Evolutionary conservation across 2,888 invertebrate species (phyloP).

Genomic region (Yponomeuta malinellus): DNA sequence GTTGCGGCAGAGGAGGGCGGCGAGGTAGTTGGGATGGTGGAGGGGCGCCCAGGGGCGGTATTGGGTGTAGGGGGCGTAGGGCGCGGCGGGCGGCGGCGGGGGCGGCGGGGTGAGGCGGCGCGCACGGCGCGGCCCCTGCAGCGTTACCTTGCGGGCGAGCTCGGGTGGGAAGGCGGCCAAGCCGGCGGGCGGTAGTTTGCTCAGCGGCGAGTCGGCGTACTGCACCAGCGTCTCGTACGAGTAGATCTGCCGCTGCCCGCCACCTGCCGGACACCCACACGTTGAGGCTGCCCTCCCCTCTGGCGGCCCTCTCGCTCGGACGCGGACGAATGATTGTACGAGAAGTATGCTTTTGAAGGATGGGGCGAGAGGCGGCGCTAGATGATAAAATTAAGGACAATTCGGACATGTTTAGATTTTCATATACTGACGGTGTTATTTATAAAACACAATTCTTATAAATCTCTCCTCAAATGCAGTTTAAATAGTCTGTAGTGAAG

Average conservation of each 20-base stretch:
- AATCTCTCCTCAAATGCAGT: no score
- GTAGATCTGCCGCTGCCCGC: conserved; percentile 62
- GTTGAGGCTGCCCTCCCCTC: background rate
- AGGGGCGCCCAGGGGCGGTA: conserved; percentile 40
- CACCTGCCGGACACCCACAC: conserved; percentile 36
- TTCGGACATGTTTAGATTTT: no score
- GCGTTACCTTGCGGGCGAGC: conserved; percentile 68
- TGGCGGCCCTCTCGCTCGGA: no score
- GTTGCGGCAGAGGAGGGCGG: conserved; percentile 65
- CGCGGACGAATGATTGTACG: no score
- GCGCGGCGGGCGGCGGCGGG: conserved; percentile 25
- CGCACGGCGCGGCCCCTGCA: conserved; percentile 29
- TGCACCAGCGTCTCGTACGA: conserved; percentile 73
- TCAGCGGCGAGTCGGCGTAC: conserved; percentile 72
- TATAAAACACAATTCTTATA: no score
- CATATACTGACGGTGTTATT: no score
- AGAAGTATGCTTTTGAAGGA: no score
- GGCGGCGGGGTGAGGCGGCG: conserved; percentile 21
- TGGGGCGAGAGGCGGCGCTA: no score
- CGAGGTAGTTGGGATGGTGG: conserved; percentile 65
- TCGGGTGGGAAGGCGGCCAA: conserved; percentile 66
- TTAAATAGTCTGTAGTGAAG: no score
- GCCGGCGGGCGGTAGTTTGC: conserved; percentile 70
- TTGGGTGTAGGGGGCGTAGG: conserved; percentile 29
- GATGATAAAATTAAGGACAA: no score